Evolutionary conservation across 1,140 invertebrate species (phyloP).

Genomic region (Conus betulinus): DNA sequence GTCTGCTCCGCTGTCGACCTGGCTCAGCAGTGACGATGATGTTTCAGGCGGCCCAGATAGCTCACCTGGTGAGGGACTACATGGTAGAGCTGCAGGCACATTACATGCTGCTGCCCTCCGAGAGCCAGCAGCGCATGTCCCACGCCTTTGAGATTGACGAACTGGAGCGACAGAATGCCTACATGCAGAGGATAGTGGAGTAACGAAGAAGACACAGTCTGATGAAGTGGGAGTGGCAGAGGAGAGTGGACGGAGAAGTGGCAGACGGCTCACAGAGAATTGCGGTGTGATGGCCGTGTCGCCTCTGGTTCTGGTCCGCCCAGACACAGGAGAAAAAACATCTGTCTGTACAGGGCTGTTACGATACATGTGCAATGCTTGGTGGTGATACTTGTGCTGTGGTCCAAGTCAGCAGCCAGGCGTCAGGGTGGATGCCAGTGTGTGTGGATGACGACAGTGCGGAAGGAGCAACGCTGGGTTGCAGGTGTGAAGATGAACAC

Average conservation of each 20-base stretch:
- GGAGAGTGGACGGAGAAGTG: neutral
- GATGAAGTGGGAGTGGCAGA: too few relatives aligned
- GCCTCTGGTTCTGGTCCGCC: too few relatives aligned
- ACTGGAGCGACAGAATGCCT: slow-evolving; percentile 46
- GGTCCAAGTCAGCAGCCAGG: neutral
- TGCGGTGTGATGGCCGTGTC: too few relatives aligned
- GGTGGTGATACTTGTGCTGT: neutral
- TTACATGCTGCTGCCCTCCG: slow-evolving; percentile 52
- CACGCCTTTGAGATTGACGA: slow-evolving; percentile 47
- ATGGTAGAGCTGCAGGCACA: slow-evolving; percentile 67
- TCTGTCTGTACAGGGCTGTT: neutral
- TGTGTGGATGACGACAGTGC: neutral
- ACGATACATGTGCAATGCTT: neutral
- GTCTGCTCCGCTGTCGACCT: neutral
- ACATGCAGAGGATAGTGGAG: slow-evolving; percentile 36
- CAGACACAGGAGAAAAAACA: too few relatives aligned
- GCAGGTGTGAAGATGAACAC: neutral
- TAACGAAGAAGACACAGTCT: neutral
- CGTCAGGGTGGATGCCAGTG: neutral
- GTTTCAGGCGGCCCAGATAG: slow-evolving; percentile 93
- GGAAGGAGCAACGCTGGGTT: too few relatives aligned
- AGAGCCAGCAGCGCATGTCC: slow-evolving; percentile 47
- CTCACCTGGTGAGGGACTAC: slow-evolving; percentile 94
- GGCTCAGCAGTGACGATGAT: slow-evolving; percentile 6
- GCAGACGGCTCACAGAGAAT: too few relatives aligned